These are phyloP conservation scores for Euproctis similis DNA, from an alignment of 2,888 invertebrate genomes.

Conservation along the genomic window DNA sequence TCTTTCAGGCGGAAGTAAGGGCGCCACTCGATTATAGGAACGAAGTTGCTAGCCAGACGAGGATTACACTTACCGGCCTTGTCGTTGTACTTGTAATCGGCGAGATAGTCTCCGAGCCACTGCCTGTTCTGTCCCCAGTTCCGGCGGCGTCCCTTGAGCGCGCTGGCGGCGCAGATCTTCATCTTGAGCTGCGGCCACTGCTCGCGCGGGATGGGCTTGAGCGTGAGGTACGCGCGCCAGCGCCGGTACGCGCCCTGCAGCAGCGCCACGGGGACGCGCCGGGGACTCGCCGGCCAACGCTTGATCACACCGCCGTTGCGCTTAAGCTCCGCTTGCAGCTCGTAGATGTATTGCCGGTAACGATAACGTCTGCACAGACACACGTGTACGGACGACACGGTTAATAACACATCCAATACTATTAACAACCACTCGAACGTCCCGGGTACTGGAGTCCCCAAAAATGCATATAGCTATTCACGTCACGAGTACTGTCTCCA, in stretches of 20 bases:
- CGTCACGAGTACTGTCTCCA: too few species aligned
- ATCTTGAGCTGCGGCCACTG: slow-evolving; percentile 90
- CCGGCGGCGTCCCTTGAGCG: slow-evolving; percentile 39
- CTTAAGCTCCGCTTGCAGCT: slow-evolving; percentile 42
- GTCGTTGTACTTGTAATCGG: slow-evolving; percentile 42
- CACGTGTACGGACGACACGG: too few species aligned
- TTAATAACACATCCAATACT: too few species aligned
- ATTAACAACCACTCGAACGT: too few species aligned
- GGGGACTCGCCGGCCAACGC: slow-evolving; percentile 85
- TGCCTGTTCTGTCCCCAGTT: slow-evolving; percentile 52
- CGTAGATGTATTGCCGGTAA: slow-evolving; percentile 53
- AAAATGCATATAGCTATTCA: too few species aligned
- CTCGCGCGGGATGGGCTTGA: slow-evolving; percentile 78
- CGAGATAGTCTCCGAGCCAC: slow-evolving; percentile 66
- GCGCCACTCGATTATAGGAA: too few species aligned
- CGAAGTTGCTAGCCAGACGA: too few species aligned
- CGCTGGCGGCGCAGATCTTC: slow-evolving; percentile 60
- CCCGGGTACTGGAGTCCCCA: too few species aligned
- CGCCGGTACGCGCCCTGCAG: slow-evolving; percentile 78
- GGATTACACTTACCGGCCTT: slow-evolving; percentile 40
- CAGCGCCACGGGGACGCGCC: slow-evolving; percentile 70
- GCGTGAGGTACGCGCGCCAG: slow-evolving; percentile 92
- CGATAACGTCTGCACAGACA: slow-evolving; percentile 61
- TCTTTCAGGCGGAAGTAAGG: too few species aligned
- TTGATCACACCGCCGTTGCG: slow-evolving; percentile 35